Conservation (phyloP, 2,113 vertebrate genomes). For the Plecotus auritus region DNA sequence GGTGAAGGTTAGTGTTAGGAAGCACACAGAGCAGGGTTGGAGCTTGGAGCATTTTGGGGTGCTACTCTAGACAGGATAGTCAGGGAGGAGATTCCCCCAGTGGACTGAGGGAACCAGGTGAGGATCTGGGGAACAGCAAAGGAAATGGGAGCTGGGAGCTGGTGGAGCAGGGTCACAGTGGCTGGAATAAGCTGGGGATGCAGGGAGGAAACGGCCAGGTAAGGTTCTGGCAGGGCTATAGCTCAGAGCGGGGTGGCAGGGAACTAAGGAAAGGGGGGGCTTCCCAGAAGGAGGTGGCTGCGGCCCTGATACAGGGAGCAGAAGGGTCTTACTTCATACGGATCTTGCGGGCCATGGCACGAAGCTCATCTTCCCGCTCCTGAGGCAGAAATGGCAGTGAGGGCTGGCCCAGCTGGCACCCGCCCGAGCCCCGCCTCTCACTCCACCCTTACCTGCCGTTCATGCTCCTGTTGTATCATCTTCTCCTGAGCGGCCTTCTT, state of each 20-base stretch:
- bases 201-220: not conserved
- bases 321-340: constrained; percentile 91
- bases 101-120: not conserved
- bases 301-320: not conserved
- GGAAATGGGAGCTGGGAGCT: not conserved
- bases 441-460: constrained; percentile 84
- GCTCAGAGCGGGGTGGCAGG: not conserved
- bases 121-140: not conserved
- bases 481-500: constrained; percentile 94
- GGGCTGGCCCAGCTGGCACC: not conserved
- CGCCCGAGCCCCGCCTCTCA: fast-evolving
- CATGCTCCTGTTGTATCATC: constrained; percentile 92
- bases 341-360: constrained; percentile 96
- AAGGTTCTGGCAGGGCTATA: not conserved
- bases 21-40: fast-evolving
- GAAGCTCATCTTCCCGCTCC: constrained; percentile 94
- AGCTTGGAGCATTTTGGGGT: fast-evolving
- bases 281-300: too few relatives aligned
- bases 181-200: not conserved
- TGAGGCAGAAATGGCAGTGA: constrained; percentile 52
- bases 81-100: not conserved
- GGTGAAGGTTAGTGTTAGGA: fast-evolving
- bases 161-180: not conserved
- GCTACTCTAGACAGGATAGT: fast-evolving
- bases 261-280: fast-evolving